These are phyloP conservation scores for Lathronympha strigana DNA, from an alignment of 2,888 invertebrate genomes.

Conservation along the genomic window DNA sequence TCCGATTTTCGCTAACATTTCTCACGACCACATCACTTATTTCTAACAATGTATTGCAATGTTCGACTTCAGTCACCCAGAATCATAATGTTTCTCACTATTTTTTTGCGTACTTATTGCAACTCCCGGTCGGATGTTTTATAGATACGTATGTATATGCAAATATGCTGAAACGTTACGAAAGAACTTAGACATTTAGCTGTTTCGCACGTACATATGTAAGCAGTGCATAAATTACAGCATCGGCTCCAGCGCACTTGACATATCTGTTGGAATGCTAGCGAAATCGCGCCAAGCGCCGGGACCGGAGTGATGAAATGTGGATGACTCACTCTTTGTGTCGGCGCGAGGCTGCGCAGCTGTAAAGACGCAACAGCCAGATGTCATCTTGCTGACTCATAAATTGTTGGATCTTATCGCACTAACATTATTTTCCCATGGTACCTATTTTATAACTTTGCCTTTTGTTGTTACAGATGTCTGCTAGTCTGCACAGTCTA, in stretches of 20 bases:
- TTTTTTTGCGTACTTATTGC: constrained; percentile 57
- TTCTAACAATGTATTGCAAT: constrained; percentile 59
- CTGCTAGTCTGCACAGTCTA: constrained; percentile 76
- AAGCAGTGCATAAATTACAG: constrained; percentile 50
- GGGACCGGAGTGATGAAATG: constrained; percentile 67
- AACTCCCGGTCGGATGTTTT: constrained; percentile 53
- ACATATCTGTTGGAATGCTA: constrained; percentile 40
- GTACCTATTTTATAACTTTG: constrained; percentile 48
- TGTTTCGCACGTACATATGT: constrained; percentile 43
- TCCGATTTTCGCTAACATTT: constrained; percentile 73
- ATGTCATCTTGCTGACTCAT: constrained; percentile 75
- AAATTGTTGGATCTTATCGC: constrained; percentile 60
- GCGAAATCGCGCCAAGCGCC: constrained; percentile 42
- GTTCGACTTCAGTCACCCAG: constrained; percentile 61
- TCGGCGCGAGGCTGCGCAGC: constrained; percentile 40
- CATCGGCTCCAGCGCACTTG: constrained; percentile 45
- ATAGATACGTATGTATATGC: constrained; percentile 60
- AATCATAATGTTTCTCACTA: constrained; percentile 64
- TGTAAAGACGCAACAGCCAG: constrained; percentile 63
- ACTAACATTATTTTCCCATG: constrained; percentile 57
- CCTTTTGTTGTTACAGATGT: constrained; percentile 79
- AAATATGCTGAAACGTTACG: constrained; percentile 61
- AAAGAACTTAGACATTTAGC: constrained; percentile 53
- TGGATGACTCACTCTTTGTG: constrained; percentile 71
- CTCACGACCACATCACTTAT: constrained; percentile 71